These are phyloP conservation scores for Mythimna pallens DNA, from an alignment of 2,888 invertebrate species.

Conservation along the genomic window DNA sequence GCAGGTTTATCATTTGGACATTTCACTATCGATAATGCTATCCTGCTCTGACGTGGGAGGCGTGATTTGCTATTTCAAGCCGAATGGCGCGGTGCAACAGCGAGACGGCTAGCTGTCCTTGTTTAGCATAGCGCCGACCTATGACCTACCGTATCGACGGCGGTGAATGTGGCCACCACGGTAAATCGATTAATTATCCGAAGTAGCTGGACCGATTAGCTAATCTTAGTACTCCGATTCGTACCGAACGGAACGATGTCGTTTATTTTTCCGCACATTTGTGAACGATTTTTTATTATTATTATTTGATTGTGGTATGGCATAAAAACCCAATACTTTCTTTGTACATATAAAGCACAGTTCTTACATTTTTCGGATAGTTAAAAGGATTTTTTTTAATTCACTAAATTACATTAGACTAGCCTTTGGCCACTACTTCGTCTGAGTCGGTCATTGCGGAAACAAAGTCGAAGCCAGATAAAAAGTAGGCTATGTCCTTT, in stretches of 20 bases:
- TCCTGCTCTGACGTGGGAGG: constrained; percentile 85
- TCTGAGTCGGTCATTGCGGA: too few relatives aligned
- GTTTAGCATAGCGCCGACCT: constrained; percentile 85
- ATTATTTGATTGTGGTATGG: not conserved
- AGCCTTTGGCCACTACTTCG: too few relatives aligned
- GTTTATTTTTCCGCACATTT: constrained; percentile 35
- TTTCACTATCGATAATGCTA: constrained; percentile 86
- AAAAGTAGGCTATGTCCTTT: too few relatives aligned
- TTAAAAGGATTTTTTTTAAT: too few relatives aligned
- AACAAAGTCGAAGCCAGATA: too few relatives aligned
- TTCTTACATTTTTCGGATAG: not conserved
- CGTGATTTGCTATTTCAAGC: constrained; percentile 88
- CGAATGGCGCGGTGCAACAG: constrained; percentile 80
- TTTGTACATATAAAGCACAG: not conserved
- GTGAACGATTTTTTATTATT: not conserved
- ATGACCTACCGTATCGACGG: constrained; percentile 88
- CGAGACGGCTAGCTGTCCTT: constrained; percentile 83
- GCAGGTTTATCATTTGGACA: constrained; percentile 77
- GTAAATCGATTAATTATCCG: constrained; percentile 84
- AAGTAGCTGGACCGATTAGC: constrained; percentile 77
- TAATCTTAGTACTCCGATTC: constrained; percentile 71
- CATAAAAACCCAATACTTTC: too few relatives aligned
- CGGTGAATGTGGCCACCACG: constrained; percentile 85
- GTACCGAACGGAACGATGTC: constrained; percentile 46
- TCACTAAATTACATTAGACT: too few relatives aligned